Base-by-base conservation (phyloP, 2,797 vertebrate genomes). In the Haliaeetus albicilla region DNA sequence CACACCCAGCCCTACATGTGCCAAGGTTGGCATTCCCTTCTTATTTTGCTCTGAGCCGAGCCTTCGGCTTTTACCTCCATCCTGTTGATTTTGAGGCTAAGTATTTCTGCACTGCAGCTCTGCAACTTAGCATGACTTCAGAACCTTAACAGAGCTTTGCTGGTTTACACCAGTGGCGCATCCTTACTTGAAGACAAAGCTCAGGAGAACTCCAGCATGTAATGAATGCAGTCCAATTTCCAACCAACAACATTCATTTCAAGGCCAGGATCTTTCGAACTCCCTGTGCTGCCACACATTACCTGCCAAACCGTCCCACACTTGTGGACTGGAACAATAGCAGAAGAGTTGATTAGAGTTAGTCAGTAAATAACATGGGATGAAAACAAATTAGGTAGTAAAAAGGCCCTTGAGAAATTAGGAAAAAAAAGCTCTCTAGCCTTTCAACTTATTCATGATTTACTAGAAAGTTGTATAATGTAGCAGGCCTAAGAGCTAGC, bases 381-480 rank as follows among this genome's bases (percentile, higher is more conserved):
- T 96, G 89, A 97, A 98, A 97, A 96, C 96, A 97, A 97, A 97
- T 97, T 90, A 92, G 84, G 87, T 95, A 79, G 83, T 96, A 97
- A 98, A 97, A 92, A 90, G 95, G 76, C 96, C 93, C 96, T 93
- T 94, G 96, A 97, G 97, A 98, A 98, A 98, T 96, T 93, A 96
- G 81, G 73, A 88, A 97, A 78, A 97, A 78, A 96, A 93, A 90
- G 43, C 91, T 96, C 88, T 91, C 28, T 41, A 93, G 81, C 67
- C 82, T 97, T 97, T 97, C 95, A 97, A 78, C 63, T 96, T 97
- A 92, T 94, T 97, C 90, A 87, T 95, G 92, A 92, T 94, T 97
- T 95, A 95, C 74, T 73, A 92, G 71, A 75, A 91, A 71, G 15
- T 8, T 78, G 74, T 97, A 90, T 95, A 96, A 92, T 76, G 35